Base-by-base conservation (phyloP, 2,113 vertebrate species). In the Epinephelus lanceolatus region DNA sequence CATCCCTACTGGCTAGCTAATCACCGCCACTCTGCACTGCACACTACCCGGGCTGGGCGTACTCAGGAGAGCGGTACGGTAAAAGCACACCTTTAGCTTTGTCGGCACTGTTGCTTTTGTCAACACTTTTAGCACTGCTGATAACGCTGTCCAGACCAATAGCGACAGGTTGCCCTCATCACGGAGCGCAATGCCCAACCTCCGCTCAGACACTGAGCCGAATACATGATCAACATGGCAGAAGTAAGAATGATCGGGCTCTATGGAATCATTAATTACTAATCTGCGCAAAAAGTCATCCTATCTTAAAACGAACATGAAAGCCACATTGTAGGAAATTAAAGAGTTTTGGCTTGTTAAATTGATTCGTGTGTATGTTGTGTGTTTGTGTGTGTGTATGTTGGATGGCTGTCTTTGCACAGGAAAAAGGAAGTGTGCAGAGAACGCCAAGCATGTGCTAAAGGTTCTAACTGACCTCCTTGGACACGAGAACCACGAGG, bases 401-500 rank as follows among this genome's bases (percentile, higher is more conserved):
- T n/a, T 76, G 51, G 3, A 56, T 66, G 25, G 14, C 8, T 85
- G 5, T 86, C 9, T 83, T 65, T 66, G 25, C 49, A 1, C 93
- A 99, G 98, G 98, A 81, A 99, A 97, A 94, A 96, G 94, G 90
- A 96, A 95, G 93, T 99, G 98, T 88, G 96, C 95, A 62, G 96
- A 96, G 84, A 95, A 95, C 0, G 94, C 96, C 17, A 96, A 96
- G 15, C 95, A 95, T 6, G 95, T 97, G 42, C 96, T 99, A 49
- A 98, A 94, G 90, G 97, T 99, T 71, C 95, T 99, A 17, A 97
- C 97, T 1, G 96, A 98, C 90, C 97, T 99, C 62, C 96, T 99
- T 6, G 98, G 97, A 89, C 97, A 99, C 0, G 98, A 99, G 80
- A 98, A 98, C 89, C 96, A 96, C 0, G 96, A 99, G 98, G 98